A percentile compares a stretch with the other conserved stretches of the same genome.
Conservation (phyloP, 1,140 invertebrate genomes). For the Metaphire vulgaris region DNA sequence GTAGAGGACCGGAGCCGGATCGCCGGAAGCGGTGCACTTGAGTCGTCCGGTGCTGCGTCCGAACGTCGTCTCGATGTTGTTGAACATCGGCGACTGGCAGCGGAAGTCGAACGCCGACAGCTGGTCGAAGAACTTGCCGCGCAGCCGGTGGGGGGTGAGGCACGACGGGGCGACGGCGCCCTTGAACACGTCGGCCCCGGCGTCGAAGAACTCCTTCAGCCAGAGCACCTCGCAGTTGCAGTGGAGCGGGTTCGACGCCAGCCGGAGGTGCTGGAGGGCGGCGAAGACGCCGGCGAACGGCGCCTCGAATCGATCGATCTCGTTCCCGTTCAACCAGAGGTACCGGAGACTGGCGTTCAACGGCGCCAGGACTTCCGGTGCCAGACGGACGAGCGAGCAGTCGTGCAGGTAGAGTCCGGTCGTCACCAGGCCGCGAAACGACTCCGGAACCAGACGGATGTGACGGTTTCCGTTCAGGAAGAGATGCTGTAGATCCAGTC, state of each 20-base stretch:
- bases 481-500: no score
- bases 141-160: constrained; percentile 36
- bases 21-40: constrained; percentile 43
- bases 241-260: constrained; percentile 46
- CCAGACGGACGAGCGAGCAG: constrained; percentile 40
- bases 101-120: constrained; percentile 42
- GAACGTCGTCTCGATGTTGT: neutral
- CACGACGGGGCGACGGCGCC: constrained; percentile 40
- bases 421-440: constrained; percentile 44
- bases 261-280: constrained; percentile 41
- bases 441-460: constrained; percentile 39
- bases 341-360: constrained; percentile 44
- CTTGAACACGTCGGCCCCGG: constrained; percentile 36
- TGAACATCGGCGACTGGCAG: constrained; percentile 30
- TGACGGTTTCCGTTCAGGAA: constrained; percentile 48
- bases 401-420: constrained; percentile 48
- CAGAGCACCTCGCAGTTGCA: constrained; percentile 49
- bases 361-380: constrained; percentile 40
- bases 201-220: constrained; percentile 43
- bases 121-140: constrained; percentile 37
- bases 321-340: constrained; percentile 46
- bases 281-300: constrained; percentile 43
- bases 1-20: constrained; percentile 43
- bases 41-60: constrained; percentile 32
- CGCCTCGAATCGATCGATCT: constrained; percentile 39